Evolutionary conservation across 2,888 invertebrate genomes (phyloP).

Genomic region (Sisyra nigra): DNA sequence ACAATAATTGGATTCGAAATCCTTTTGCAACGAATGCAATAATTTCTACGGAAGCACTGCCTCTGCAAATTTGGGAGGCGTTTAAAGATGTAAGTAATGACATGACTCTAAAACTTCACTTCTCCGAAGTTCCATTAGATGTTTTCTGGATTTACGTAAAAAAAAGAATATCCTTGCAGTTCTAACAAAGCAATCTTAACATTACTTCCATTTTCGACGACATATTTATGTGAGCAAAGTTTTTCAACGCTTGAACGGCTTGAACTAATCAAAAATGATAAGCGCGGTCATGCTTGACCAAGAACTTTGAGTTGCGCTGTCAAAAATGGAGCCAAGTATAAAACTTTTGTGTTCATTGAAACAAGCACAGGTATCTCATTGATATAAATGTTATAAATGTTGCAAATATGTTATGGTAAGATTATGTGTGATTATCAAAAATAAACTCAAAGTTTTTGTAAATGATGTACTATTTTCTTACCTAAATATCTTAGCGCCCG

Average conservation of each 20-base stretch:
- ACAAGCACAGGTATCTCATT: slow-evolving; percentile 8
- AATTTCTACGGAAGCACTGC: no score
- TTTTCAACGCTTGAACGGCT: slow-evolving; percentile 7
- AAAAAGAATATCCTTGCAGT: slow-evolving; percentile 10
- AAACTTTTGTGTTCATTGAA: slow-evolving; percentile 11
- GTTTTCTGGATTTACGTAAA: slow-evolving; percentile 3
- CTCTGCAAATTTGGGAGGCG: no score
- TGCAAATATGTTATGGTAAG: no score
- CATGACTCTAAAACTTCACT: no score
- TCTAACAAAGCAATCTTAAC: slow-evolving; percentile 10
- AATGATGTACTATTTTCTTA: no score
- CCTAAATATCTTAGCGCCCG: no score
- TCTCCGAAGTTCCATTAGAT: no score
- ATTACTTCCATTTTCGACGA: no score
- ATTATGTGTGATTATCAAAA: no score
- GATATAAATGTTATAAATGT: neutral
- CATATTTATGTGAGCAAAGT: no score
- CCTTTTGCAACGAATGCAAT: slow-evolving; percentile 10
- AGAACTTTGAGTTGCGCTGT: slow-evolving; percentile 10
- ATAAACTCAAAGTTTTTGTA: no score
- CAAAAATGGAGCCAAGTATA: slow-evolving; percentile 10
- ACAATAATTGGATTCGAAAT: slow-evolving; percentile 13
- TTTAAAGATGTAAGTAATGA: no score
- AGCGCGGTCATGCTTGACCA: slow-evolving; percentile 6
- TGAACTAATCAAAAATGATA: slow-evolving; percentile 7